Base-by-base conservation (phyloP, 2,113 vertebrate genomes). In the Trichechus manatus region DNA sequence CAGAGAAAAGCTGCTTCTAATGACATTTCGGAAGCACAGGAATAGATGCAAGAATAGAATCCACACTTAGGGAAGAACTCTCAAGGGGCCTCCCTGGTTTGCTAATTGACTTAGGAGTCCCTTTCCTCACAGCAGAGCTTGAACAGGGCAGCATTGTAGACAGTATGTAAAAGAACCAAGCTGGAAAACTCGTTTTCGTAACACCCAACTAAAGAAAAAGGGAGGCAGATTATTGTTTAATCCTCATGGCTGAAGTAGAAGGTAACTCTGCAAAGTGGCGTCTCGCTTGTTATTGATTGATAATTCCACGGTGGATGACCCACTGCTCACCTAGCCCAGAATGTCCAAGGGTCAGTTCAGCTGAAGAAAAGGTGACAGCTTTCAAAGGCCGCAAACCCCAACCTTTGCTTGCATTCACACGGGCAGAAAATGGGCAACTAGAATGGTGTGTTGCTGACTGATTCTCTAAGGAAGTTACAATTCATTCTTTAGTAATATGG, bases 261-360 rank as follows among this genome's bases (percentile, higher is more conserved):
- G 78, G 68, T 92, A 90, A 87, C 50, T 23, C 27, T 22, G 63
- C 47, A 53, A 50, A 42, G 53, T 72, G 33, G 47, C 64, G 47
- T 56, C 36, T 36, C 1, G 8, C 39, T 93, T 89, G 75, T 80
- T 91, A 95, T 27, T 87, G 64, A 97, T 44, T 89, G 93, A 97
- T 59, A 47, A 29, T 84, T 83, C 27, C 1, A 5, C 64, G 74
- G 94, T 96, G 93, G 96, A 97, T 93, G 79, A 83, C 89, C 85
- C 93, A 89, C 89, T 11, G 23, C 14, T 90, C 79, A 72, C 39
- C 66, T 64, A 77, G 47, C 9, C 3, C 4, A 44, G 78, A 80
- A 96, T 3, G 31, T 94, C 83, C 93, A 96, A 96, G 64, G 70
- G 94, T 97, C 89, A 93, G 44, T 91, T 78, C 25, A 94, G 91